Evolutionary conservation across 2,888 invertebrate genomes (phyloP).

Genomic region (Acanthopleura granulata): DNA sequence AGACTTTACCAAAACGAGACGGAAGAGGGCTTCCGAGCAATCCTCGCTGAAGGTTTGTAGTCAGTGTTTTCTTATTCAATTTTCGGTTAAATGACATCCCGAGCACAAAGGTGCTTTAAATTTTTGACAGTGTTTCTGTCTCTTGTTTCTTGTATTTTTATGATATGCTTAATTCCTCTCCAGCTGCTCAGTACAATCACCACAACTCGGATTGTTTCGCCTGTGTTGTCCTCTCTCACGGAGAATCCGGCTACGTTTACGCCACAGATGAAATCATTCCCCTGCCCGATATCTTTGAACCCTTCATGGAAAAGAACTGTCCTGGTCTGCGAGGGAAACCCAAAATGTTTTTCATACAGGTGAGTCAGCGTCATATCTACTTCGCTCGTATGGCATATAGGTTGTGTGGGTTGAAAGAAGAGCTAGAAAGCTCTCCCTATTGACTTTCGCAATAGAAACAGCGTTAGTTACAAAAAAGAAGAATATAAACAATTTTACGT

Average conservation of each 20-base stretch:
- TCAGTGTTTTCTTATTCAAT: no score
- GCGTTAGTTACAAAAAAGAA: no score
- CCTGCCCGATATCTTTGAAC: slow-evolving; percentile 71
- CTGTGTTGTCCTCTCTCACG: slow-evolving; percentile 88
- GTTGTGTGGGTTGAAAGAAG: no score
- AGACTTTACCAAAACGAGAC: slow-evolving; percentile 24
- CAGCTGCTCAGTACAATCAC: slow-evolving; percentile 84
- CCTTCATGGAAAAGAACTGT: slow-evolving; percentile 78
- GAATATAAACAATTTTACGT: no score
- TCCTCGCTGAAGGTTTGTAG: neutral
- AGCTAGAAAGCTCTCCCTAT: no score
- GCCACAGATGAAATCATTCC: slow-evolving; percentile 77
- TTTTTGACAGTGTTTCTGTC: no score
- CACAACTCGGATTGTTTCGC: slow-evolving; percentile 86
- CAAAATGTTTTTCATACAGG: slow-evolving; percentile 80
- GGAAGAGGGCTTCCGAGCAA: neutral
- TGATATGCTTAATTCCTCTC: slow-evolving; percentile 28
- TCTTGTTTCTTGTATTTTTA: neutral
- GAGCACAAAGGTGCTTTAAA: no score
- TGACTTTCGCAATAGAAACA: no score
- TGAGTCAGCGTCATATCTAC: no score
- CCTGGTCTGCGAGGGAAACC: slow-evolving; percentile 88
- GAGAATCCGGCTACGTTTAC: slow-evolving; percentile 88
- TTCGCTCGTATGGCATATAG: no score
- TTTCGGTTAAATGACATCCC: no score